Evolutionary conservation across 1,140 invertebrate species (phyloP).

Genomic region (Bombus soroeensis): DNA sequence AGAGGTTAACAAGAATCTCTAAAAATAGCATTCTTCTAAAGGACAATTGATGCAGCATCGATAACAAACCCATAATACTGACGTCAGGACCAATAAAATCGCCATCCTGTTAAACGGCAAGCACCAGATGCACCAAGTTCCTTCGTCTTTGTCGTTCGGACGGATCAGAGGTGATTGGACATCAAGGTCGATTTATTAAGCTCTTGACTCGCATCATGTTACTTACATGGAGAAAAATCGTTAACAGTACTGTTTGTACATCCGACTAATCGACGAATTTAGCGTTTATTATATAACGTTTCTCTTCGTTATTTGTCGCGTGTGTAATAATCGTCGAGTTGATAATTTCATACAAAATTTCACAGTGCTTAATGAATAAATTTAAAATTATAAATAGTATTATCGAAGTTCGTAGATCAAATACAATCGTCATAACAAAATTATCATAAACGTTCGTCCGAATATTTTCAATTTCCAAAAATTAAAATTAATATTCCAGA

Average conservation of each 20-base stretch:
- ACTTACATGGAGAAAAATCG: slow-evolving; percentile 23
- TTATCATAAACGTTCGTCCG: neutral
- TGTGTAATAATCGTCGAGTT: neutral
- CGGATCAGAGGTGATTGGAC: slow-evolving; percentile 51
- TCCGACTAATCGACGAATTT: slow-evolving; percentile 58
- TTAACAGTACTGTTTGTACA: slow-evolving; percentile 35
- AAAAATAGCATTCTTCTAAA: slow-evolving; percentile 47
- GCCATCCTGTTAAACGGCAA: slow-evolving; percentile 66
- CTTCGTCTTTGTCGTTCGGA: slow-evolving; percentile 47
- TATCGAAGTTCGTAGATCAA: neutral
- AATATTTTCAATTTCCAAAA: neutral
- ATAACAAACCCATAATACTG: slow-evolving; percentile 67
- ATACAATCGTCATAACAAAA: neutral
- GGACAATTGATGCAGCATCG: slow-evolving; percentile 46
- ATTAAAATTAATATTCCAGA: neutral
- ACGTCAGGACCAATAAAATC: slow-evolving; percentile 74
- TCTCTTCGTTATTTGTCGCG: neutral
- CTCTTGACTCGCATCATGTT: slow-evolving; percentile 25
- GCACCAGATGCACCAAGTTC: slow-evolving; percentile 62
- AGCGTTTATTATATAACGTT: slow-evolving; percentile 20
- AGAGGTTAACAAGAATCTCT: slow-evolving; percentile 37
- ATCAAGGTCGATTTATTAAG: slow-evolving; percentile 69
- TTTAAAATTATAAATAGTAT: neutral
- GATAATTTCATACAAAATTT: neutral
- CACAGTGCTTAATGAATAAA: neutral